These are phyloP conservation scores for Canis aureus DNA, from an alignment of 2,113 vertebrate species.

Conservation along the genomic window DNA sequence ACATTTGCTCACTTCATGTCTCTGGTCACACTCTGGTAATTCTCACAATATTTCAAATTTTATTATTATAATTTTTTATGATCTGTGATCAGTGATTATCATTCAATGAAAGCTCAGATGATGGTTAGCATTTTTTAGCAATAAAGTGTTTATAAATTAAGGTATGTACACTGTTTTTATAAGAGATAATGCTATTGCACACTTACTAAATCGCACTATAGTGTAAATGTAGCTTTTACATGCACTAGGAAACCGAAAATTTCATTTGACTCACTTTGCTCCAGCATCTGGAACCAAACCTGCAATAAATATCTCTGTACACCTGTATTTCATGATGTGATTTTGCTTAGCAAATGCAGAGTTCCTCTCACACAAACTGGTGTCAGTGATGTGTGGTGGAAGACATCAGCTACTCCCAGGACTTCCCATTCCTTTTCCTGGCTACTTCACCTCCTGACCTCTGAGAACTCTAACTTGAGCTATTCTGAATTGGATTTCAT, in stretches of 20 bases:
- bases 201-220: not conserved
- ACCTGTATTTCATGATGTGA: no score
- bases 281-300: not conserved
- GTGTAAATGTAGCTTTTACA: not conserved
- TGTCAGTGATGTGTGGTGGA: fast-evolving
- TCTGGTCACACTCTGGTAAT: not conserved
- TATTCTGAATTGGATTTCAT: not conserved
- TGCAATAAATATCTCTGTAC: no score
- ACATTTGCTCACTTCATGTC: not conserved
- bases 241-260: not conserved
- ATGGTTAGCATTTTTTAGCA: not conserved
- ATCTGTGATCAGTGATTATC: not conserved
- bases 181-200: not conserved
- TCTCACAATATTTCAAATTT: not conserved
- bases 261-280: not conserved
- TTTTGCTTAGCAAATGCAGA: not conserved
- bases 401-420: not conserved
- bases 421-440: not conserved
- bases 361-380: not conserved
- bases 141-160: not conserved
- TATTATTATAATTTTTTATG: not conserved
- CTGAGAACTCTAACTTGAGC: not conserved
- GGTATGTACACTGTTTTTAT: not conserved
- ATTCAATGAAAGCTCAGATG: not conserved
- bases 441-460: not conserved